Conservation (phyloP, 2,888 invertebrate species). For the Camponotus fellah region DNA sequence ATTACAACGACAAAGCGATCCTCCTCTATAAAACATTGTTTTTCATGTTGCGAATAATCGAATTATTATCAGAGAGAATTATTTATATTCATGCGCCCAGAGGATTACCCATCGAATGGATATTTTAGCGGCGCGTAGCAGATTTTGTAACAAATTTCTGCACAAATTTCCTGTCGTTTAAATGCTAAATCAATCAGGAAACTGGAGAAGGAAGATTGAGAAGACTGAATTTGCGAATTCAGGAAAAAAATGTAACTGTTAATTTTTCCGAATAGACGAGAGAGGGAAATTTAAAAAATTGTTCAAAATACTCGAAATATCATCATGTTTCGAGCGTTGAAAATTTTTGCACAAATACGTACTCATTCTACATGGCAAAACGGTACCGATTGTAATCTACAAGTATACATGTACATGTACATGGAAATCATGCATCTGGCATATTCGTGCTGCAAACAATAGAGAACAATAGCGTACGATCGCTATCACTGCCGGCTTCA, state of each 20-base stretch:
- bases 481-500: conserved; percentile 11
- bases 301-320: background rate
- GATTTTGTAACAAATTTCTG: background rate
- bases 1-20: background rate
- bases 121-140: background rate
- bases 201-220: background rate
- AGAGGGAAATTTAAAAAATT: background rate
- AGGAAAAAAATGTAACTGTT: background rate
- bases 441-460: conserved; percentile 18
- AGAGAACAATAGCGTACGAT: conserved; percentile 3
- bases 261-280: background rate
- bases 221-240: background rate
- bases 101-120: background rate
- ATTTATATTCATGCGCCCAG: conserved; percentile 23
- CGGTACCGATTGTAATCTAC: conserved; percentile 26
- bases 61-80: conserved; percentile 39
- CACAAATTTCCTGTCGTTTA: background rate
- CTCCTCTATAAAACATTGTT: conserved; percentile 15
- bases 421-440: conserved; percentile 15
- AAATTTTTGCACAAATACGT: background rate
- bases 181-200: background rate
- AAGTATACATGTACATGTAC: background rate
- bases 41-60: conserved; percentile 21
- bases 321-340: background rate
- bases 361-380: conserved; percentile 5